phyloP scores from a whole-genome alignment of 2,888 invertebrate genomes.

The Eristalis intricaria region DNA sequence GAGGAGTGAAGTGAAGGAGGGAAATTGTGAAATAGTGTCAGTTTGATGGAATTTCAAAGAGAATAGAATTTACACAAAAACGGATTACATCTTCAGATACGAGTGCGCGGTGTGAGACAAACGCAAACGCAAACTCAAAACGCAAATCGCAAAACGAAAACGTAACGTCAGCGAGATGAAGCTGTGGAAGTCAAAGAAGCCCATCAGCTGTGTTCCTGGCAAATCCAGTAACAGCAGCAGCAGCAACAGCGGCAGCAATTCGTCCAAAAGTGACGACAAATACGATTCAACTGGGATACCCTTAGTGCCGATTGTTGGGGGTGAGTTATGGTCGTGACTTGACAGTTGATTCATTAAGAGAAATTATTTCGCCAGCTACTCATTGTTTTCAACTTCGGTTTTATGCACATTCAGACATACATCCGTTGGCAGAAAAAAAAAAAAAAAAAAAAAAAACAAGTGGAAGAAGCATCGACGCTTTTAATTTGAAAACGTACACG shows the following conservation, averaged over 20 bases:
- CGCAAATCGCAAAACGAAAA: too few species aligned
- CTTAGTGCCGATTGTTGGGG: conserved; percentile 79
- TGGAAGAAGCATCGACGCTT: conserved; percentile 38
- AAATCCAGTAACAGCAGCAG: conserved; percentile 74
- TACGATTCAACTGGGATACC: conserved; percentile 76
- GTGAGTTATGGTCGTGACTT: conserved; percentile 74
- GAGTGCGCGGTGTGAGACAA: neutral
- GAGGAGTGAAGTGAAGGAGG: conserved; percentile 15
- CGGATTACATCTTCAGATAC: conserved; percentile 45
- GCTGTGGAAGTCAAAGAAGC: conserved; percentile 81
- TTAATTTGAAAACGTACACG: conserved; percentile 62
- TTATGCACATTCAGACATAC: neutral
- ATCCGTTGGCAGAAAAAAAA: conserved; percentile 19
- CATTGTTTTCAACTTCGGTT: conserved; percentile 44
- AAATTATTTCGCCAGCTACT: conserved; percentile 37
- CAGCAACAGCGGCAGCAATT: conserved; percentile 72
- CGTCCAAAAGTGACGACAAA: conserved; percentile 77
- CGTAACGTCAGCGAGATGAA: conserved; percentile 76
- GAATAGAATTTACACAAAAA: conserved; percentile 33
- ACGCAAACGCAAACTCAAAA: neutral
- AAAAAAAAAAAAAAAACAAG: too few species aligned
- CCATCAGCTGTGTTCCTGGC: conserved; percentile 81
- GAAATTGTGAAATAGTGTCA: conserved; percentile 65
- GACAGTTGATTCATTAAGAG: conserved; percentile 45
- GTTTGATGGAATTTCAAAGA: conserved; percentile 34